Conservation (phyloP, 2,113 vertebrate genomes). For the Tupaia chinensis region DNA sequence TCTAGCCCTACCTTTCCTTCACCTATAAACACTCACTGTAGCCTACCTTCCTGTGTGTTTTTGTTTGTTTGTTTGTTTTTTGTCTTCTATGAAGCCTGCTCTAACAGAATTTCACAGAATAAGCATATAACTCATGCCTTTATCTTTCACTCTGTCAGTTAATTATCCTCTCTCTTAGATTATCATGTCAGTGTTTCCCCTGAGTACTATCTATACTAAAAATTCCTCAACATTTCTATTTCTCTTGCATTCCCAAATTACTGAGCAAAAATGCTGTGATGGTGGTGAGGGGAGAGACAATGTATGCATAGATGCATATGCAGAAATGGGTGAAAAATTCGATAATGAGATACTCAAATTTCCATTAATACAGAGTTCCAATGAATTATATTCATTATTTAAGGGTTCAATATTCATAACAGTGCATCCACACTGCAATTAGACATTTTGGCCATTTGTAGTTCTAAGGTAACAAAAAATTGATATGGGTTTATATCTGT, state of each 20-base stretch:
- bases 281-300: not conserved
- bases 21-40: not conserved
- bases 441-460: not conserved
- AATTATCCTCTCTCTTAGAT: not conserved
- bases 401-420: conserved; percentile 3
- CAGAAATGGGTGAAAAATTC: not conserved
- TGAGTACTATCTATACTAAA: not conserved
- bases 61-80: not conserved
- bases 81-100: not conserved
- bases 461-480: conserved; percentile 12
- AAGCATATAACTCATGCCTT: not conserved
- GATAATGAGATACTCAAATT: not conserved
- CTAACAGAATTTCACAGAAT: not conserved
- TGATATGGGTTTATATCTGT: not conserved
- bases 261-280: not conserved
- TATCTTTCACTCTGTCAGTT: not conserved
- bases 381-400: not conserved
- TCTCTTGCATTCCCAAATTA: conserved; percentile 3
- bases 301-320: not conserved
- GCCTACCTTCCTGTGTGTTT: not conserved
- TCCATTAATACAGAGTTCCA: not conserved
- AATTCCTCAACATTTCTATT: not conserved
- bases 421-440: not conserved
- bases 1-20: not conserved
- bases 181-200: not conserved